Evolutionary conservation across 2,113 vertebrate species (phyloP), one percentile per base, ranked within the genome.

Genomic region (Osmerus eperlanus): DNA sequence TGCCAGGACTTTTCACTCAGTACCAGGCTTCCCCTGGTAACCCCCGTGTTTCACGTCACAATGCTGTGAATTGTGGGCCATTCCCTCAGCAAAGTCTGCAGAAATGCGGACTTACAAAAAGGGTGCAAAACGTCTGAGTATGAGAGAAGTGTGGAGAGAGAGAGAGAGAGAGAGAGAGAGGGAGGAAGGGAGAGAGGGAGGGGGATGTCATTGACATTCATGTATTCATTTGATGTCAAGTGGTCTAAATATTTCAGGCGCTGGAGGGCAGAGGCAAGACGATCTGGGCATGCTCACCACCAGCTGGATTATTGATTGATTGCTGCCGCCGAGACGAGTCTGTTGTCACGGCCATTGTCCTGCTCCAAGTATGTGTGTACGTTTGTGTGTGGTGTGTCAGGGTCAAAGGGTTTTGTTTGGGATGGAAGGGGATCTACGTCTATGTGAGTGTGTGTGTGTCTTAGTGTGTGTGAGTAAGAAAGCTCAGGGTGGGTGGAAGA

Each of bases 151-250:
- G 23, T 23, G 23, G 1, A 23, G 23, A 23, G 1, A 18, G 9
- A 18, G 55, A 18, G 15, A 18, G 55, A 18, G 52, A 18, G 55
- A 18, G 55, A 18, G 41, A 18, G 1, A 18, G 16, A 18, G 55
- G 6, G 55, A 18, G 55, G 6, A 0, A 18, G 55, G 6, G 55
- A 18, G 55, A 18, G 2, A 18, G 55, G 6, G 16, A 18, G 23
- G 23, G 23, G 23, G 23, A 23, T 23, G 1, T 23, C 81, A 86
- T 90, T 89, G 78, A 68, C 68, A 91, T 91, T 89, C 83, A 89
- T 89, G 76, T 83, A 88, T 90, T 85, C 81, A 87, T 86, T 87
- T 91, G 83, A 88, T 89, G 87, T 90, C 83, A 89, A 88, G 82
- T 77, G 73, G 85, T 87, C 81, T 87, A 87, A 91, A 91, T 88